Evolutionary conservation across 2,113 vertebrate genomes (phyloP).

Genomic region (Speoplatyrhinus poulsoni): DNA sequence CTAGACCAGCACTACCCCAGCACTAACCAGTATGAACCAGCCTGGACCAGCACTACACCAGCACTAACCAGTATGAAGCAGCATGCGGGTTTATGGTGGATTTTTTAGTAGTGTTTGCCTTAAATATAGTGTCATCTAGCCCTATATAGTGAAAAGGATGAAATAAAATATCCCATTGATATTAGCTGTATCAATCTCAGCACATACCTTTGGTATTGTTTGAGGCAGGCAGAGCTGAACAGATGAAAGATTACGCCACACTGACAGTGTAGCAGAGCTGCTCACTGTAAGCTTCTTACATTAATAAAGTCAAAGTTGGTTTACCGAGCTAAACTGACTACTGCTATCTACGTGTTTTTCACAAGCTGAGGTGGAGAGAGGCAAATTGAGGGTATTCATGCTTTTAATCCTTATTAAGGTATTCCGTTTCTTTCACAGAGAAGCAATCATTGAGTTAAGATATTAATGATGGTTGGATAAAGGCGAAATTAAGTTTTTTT

Average conservation of each 20-base stretch:
- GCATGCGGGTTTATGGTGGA: too few relatives aligned
- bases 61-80: too few relatives aligned
- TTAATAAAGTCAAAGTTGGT: slow-evolving; percentile 46
- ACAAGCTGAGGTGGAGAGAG: slow-evolving; percentile 26
- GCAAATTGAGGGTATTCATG: slow-evolving; percentile 47
- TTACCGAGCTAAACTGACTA: slow-evolving; percentile 49
- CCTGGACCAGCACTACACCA: too few relatives aligned
- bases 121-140: background rate
- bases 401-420: slow-evolving; percentile 11
- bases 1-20: too few relatives aligned
- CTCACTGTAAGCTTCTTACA: slow-evolving; percentile 71
- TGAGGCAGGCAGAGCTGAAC: slow-evolving; percentile 29
- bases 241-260: slow-evolving; percentile 38
- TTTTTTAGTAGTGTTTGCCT: too few relatives aligned
- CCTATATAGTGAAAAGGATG: background rate
- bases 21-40: too few relatives aligned
- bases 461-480: too few relatives aligned
- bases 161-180: too few relatives aligned
- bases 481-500: too few relatives aligned
- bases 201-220: slow-evolving; percentile 46
- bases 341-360: slow-evolving; percentile 37
- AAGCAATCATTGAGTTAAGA: slow-evolving; percentile 26
- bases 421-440: slow-evolving; percentile 25
- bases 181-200: background rate
- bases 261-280: slow-evolving; percentile 48